phyloP scores from a whole-genome alignment of 2,113 vertebrate genomes.

The Anas platyrhynchos region DNA sequence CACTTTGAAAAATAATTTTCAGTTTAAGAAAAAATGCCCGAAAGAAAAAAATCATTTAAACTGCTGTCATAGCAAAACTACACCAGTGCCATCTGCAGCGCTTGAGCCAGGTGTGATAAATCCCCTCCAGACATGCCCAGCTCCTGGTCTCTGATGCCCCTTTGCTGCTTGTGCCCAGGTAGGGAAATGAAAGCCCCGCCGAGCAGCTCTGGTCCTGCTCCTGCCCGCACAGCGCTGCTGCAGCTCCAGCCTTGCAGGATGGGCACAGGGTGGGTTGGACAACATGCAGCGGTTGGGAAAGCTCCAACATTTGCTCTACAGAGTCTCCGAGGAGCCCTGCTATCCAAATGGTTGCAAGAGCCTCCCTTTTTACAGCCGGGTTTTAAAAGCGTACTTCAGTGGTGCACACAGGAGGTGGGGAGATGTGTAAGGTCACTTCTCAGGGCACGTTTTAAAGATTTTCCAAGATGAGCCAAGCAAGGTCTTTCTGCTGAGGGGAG shows the following conservation, averaged over 20 bases:
- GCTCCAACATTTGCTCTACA: neutral
- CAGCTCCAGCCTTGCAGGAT: fast-evolving
- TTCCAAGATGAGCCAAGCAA: conserved; percentile 29
- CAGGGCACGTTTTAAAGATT: conserved; percentile 51
- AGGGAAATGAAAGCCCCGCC: neutral
- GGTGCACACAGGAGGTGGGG: conserved; percentile 31
- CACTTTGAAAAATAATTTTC: neutral
- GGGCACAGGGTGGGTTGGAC: neutral
- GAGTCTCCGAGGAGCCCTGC: neutral
- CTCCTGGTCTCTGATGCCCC: neutral
- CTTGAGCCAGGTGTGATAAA: neutral
- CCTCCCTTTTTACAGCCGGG: neutral
- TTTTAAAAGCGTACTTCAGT: conserved; percentile 2
- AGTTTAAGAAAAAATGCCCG: neutral
- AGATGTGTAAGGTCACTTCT: conserved; percentile 35
- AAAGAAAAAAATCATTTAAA: neutral
- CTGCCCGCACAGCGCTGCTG: neutral
- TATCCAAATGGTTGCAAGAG: neutral
- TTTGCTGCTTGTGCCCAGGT: neutral
- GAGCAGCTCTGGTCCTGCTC: neutral
- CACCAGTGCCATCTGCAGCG: neutral
- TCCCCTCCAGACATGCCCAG: neutral
- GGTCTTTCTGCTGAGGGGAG: conserved; percentile 4
- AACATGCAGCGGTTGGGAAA: neutral
- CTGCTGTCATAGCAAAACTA: neutral